Base-by-base conservation (phyloP, 2,888 invertebrate genomes). In the Mesoligia furuncula region DNA sequence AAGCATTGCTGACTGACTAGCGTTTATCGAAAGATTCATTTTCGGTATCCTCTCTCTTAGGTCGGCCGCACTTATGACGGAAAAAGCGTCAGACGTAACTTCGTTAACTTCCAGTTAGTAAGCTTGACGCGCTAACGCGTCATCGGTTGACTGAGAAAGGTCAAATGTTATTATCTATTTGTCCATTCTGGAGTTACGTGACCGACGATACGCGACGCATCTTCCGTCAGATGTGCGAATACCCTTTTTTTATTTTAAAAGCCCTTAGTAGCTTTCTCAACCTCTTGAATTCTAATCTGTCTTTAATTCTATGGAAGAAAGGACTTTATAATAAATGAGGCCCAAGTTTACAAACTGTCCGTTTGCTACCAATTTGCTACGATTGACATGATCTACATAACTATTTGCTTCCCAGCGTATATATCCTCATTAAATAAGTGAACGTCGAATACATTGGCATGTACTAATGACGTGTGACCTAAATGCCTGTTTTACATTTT, bases 401-500 rank as follows among this genome's bases (percentile, higher is more conserved):
- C 24, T n/a, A 64, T 80, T 70, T 57, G 62, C 42, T 64, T 81
- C 62, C 36, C 54, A 77, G 71, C 74, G 8, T 64, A 72, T 75
- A 45, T 45, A 66, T 36, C 75, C 79, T 77, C 76, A 67, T 77
- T 85, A 80, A 85, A 67, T 78, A 85, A 85, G 85, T 80, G 85
- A 85, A 85, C 80, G 85, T 80, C 39, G 80, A 76, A 79, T 79
- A 66, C 31, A 79, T 80, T 85, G 85, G 75, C 80, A 70, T 82
- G 75, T 54, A 73, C 79, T 86, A 87, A 87, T 87, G 77, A 85
- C 67, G 78, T 81, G 85, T 85, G 87, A 83, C 85, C 87, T 81
- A 87, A 85, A 85, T 79, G 75, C 64, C 61, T 69, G 64, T 51
- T 83, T 85, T 80, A 77, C 69, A 79, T 77, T 79, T 83, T 79